A percentile compares a stretch with the other conserved stretches of the same genome.
Conservation (phyloP, 2,797 vertebrate genomes). For the Manis javanica region DNA sequence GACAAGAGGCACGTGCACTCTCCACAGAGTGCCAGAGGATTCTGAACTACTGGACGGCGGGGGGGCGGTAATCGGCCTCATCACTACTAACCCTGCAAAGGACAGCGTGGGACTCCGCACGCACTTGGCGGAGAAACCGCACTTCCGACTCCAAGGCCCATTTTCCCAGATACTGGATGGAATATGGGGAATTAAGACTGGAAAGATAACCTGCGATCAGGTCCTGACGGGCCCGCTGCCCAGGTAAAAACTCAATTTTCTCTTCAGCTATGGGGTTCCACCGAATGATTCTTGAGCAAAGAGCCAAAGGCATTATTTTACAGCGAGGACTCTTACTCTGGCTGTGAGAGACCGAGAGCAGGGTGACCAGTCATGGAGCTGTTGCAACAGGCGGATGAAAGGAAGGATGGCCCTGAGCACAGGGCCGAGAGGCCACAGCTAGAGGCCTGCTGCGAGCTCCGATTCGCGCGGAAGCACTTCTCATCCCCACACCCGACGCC, state of each 20-base stretch:
- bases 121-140: neutral
- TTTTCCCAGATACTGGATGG: neutral
- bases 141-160: neutral
- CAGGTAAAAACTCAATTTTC: neutral
- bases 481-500: neutral
- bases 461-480: neutral
- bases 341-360: neutral
- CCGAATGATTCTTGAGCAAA: neutral
- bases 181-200: neutral
- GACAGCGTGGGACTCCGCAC: neutral
- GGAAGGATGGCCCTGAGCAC: neutral
- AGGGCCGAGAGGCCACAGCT: too few relatives aligned
- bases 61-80: neutral
- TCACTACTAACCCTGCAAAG: neutral
- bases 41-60: neutral
- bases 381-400: neutral
- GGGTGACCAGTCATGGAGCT: neutral
- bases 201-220: neutral
- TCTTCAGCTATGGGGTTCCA: neutral
- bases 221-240: too few relatives aligned
- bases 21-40: fast-evolving
- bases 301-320: neutral
- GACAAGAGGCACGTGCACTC: neutral
- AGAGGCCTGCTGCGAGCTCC: neutral
- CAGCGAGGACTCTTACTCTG: neutral